phyloP scores from a whole-genome alignment of 2,888 invertebrate genomes.

The Epicampocera succincta region DNA sequence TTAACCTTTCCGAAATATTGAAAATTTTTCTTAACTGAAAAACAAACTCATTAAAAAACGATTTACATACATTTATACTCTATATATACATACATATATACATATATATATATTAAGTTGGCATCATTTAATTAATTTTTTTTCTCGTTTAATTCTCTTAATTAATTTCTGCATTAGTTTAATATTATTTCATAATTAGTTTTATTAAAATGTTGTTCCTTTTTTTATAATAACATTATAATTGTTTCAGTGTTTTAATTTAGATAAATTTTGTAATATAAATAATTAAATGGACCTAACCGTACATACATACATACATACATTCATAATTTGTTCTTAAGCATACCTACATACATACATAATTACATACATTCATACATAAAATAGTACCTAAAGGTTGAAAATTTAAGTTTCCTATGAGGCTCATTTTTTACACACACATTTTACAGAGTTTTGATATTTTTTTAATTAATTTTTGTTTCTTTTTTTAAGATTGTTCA shows the following conservation, averaged over 20 bases:
- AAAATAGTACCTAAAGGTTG: slow-evolving; percentile 80
- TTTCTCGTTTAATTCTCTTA: slow-evolving; percentile 34
- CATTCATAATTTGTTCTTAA: slow-evolving; percentile 64
- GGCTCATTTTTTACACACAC: slow-evolving; percentile 77
- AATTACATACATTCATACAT: slow-evolving; percentile 65
- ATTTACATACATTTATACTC: no score
- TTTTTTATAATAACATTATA: slow-evolving; percentile 55
- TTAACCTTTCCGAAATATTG: slow-evolving; percentile 77
- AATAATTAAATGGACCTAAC: slow-evolving; percentile 67
- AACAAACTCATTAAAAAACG: no score
- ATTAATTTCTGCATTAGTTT: slow-evolving; percentile 65
- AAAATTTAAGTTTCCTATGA: slow-evolving; percentile 82
- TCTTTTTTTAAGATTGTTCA: background rate
- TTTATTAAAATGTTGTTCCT: slow-evolving; percentile 70
- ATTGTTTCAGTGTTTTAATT: slow-evolving; percentile 67
- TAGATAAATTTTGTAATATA: slow-evolving; percentile 66
- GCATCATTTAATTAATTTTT: slow-evolving; percentile 24
- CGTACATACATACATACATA: slow-evolving; percentile 48
- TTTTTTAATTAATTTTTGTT: background rate
- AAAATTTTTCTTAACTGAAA: no score
- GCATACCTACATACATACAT: slow-evolving; percentile 28
- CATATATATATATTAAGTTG: background rate
- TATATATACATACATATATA: no score
- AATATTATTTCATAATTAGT: slow-evolving; percentile 71
- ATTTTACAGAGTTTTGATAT: slow-evolving; percentile 44